A percentile compares a stretch with the other conserved stretches of the same genome.
Conservation (phyloP, 2,888 invertebrate species). For the Sinopyrophorus schimmeli region DNA sequence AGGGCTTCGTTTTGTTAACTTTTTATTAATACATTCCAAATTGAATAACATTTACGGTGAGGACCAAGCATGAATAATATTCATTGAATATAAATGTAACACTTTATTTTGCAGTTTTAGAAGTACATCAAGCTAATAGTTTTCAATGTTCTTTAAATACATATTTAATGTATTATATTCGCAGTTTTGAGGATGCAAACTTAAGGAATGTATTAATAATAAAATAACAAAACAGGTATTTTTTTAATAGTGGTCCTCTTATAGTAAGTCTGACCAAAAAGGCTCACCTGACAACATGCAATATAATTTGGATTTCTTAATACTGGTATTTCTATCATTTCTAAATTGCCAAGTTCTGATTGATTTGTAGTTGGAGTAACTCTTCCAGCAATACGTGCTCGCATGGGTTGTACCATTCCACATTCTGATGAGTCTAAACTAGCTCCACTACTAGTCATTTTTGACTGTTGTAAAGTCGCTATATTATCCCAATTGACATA, state of each 20-base stretch:
- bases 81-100: too few species aligned
- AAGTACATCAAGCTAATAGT: too few species aligned
- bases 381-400: conserved; percentile 73
- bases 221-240: neutral
- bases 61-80: too few species aligned
- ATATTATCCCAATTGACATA: conserved; percentile 75
- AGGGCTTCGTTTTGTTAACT: too few species aligned
- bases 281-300: conserved; percentile 63
- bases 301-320: conserved; percentile 63
- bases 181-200: too few species aligned
- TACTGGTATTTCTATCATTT: conserved; percentile 75
- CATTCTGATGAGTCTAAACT: conserved; percentile 53
- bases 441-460: conserved; percentile 54
- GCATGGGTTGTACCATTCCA: conserved; percentile 61
- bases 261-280: neutral
- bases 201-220: too few species aligned
- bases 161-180: too few species aligned
- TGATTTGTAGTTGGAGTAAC: conserved; percentile 72
- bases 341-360: conserved; percentile 63
- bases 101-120: too few species aligned
- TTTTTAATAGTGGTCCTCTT: too few species aligned
- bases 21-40: too few species aligned
- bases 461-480: conserved; percentile 55
- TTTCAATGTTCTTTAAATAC: too few species aligned
- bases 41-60: too few species aligned